These are phyloP conservation scores for Carettochelys insculpta DNA, from an alignment of 2,113 vertebrate genomes.

Conservation along the genomic window DNA sequence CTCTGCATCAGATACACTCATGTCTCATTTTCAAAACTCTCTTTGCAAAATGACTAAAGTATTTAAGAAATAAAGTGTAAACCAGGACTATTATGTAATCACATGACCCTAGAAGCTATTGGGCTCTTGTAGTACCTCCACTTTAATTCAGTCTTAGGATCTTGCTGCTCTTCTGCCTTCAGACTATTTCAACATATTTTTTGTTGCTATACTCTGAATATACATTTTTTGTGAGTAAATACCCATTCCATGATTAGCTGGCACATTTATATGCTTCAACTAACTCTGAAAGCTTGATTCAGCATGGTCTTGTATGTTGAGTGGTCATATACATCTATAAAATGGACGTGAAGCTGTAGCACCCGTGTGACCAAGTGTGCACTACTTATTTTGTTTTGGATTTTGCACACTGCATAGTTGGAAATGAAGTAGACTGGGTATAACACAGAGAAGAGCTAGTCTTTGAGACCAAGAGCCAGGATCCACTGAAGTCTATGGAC, in stretches of 20 bases:
- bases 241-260: not conserved
- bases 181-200: not conserved
- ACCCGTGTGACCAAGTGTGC: not conserved
- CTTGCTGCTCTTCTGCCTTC: not conserved
- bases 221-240: not conserved
- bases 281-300: not conserved
- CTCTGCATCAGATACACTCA: not conserved
- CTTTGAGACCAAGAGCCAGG: not conserved
- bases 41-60: not conserved
- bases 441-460: not conserved
- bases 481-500: not conserved
- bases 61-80: not conserved
- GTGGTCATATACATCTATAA: not conserved
- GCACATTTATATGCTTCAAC: not conserved
- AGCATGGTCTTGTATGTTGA: not conserved
- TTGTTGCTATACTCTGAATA: not conserved
- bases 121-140: not conserved
- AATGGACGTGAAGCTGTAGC: not conserved
- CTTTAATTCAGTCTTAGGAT: not conserved
- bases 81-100: not conserved
- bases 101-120: not conserved
- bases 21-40: not conserved
- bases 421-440: not conserved
- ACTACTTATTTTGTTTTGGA: not conserved
- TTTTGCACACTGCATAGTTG: not conserved